phyloP scores from a whole-genome alignment of 2,888 invertebrate species.

The Andrena minutula region DNA sequence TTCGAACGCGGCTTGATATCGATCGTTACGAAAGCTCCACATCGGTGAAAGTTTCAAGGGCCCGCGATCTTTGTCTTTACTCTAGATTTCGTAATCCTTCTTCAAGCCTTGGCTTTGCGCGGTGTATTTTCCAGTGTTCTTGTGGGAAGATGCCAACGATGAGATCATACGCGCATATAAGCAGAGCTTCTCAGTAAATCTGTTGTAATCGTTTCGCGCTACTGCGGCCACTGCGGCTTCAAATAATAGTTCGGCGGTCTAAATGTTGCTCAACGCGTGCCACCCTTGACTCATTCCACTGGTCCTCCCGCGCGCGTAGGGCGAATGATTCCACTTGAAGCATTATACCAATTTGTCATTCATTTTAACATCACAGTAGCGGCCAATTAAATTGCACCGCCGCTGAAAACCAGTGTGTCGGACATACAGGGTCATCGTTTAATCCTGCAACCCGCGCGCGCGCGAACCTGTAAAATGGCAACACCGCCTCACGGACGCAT shows the following conservation, averaged over 20 bases:
- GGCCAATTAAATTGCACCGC: too few relatives aligned
- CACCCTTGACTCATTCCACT: conserved; percentile 18
- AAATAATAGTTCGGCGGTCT: conserved; percentile 15
- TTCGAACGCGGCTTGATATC: background rate
- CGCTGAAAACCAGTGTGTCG: too few relatives aligned
- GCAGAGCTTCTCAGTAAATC: conserved; percentile 55
- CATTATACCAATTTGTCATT: background rate
- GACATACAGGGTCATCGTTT: too few relatives aligned
- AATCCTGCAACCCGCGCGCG: too few relatives aligned
- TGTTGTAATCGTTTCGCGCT: conserved; percentile 46
- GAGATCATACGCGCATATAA: conserved; percentile 58
- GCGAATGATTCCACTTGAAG: background rate
- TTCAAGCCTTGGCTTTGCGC: conserved; percentile 2
- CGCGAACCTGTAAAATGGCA: too few relatives aligned
- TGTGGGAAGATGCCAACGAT: conserved; percentile 54
- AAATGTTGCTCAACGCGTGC: conserved; percentile 41
- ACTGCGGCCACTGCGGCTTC: conserved; percentile 15
- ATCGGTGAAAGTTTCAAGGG: conserved; percentile 10
- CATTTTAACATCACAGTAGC: background rate
- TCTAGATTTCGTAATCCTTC: conserved; percentile 6
- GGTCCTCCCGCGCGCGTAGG: background rate
- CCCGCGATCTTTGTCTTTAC: background rate
- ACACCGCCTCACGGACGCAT: too few relatives aligned
- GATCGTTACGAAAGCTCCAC: background rate
- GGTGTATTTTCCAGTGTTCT: conserved; percentile 34